Base-by-base conservation (phyloP, 2,113 vertebrate species). In the Todiramphus chloris region DNA sequence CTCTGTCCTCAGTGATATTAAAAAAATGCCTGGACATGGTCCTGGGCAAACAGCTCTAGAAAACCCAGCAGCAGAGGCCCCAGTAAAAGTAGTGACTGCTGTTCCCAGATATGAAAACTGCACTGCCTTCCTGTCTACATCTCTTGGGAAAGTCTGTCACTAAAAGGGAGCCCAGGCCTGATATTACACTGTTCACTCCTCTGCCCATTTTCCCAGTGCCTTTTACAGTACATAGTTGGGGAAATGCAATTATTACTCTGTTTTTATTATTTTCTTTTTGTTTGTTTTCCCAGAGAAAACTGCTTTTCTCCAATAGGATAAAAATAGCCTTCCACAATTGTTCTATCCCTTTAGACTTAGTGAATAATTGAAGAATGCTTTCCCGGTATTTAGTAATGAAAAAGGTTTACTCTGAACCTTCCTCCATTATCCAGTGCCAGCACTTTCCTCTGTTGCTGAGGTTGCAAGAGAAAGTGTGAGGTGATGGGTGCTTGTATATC, bases 341-440 rank as follows among this genome's bases (percentile, higher is more conserved):
- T 75, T 95, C 83, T 63, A 31, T 55, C 87, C 87, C 88, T 96
- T 94, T 76, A 95, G 92, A 95, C 87, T 72, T 94, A 70, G 60
- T 97, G 91, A 98, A 97, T 98, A 98, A 97, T 97, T 97, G 97
- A 98, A 95, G 82, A 87, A 76, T 78, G 72, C 44, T 83, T 92
- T 97, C 89, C 68, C 7, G 28, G 62, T 91, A 75, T 89, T 91
- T 96, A 69, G 48, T 39, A 95, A 96, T 68, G 94, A 96, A 93
- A 82, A 83, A 93, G 77, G 62, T 92, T 96, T 95, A 41, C 50
- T 68, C 84, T 64, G 78, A 93, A 85, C 28, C 74, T 92, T 93
- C 82, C 67, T 82, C 74, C 67, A 94, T 94, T 94, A 95, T 86
- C 90, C 84, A 84, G 62, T 5, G 6, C 53, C 75, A 93, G 81